These are phyloP conservation scores for Vanessa tameamea DNA, from an alignment of 1,140 invertebrate genomes.

Conservation along the genomic window DNA sequence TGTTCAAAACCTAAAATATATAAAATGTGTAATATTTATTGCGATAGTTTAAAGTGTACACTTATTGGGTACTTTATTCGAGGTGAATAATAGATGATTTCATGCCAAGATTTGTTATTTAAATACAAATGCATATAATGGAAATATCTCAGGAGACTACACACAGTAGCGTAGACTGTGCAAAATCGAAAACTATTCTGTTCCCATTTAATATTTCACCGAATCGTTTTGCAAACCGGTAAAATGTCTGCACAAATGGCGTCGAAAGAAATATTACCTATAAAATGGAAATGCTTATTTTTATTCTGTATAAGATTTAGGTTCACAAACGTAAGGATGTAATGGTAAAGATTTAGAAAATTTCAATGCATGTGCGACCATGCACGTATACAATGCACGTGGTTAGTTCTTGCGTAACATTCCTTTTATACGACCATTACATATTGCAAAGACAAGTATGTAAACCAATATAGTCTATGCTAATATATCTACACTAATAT, in stretches of 20 bases:
- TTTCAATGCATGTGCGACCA: neutral
- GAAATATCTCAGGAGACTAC: constrained; percentile 29
- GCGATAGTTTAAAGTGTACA: too few species aligned
- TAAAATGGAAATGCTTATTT: constrained; percentile 34
- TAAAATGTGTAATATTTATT: too few species aligned
- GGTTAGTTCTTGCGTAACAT: too few species aligned
- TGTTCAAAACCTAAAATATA: too few species aligned
- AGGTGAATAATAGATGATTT: constrained; percentile 14
- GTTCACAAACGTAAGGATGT: neutral
- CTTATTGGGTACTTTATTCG: too few species aligned
- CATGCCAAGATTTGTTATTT: constrained; percentile 25
- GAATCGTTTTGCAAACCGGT: constrained; percentile 25
- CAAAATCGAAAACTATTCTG: constrained; percentile 28
- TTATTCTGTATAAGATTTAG: constrained; percentile 27
- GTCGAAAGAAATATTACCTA: constrained; percentile 35
- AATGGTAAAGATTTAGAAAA: neutral
- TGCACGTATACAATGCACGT: too few species aligned
- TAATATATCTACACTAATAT: too few species aligned
- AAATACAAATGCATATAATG: constrained; percentile 32
- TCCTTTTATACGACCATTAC: too few species aligned
- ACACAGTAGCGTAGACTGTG: constrained; percentile 28
- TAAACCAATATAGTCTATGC: too few species aligned
- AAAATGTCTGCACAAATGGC: constrained; percentile 30
- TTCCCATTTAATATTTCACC: constrained; percentile 32
- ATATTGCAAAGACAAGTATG: too few species aligned